Conservation (phyloP, 1,140 invertebrate genomes). For the Triops longicaudatus region DNA sequence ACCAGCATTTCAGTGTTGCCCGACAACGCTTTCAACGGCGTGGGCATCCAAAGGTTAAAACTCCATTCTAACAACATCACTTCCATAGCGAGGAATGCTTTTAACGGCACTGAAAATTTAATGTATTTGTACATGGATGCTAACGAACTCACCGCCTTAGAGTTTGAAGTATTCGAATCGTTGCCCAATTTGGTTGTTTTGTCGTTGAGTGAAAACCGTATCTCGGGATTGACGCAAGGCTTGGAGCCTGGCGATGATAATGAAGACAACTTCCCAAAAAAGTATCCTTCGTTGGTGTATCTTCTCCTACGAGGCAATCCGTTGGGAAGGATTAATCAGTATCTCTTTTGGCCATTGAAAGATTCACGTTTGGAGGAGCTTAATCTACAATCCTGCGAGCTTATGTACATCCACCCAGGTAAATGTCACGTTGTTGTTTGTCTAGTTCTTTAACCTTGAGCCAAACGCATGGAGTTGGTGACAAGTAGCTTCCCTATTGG, state of each 20-base stretch:
- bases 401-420: constrained; percentile 29
- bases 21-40: not conserved
- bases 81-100: constrained; percentile 17
- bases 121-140: constrained; percentile 21
- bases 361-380: constrained; percentile 25
- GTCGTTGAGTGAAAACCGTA: constrained; percentile 21
- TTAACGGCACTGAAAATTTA: constrained; percentile 21
- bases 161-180: constrained; percentile 20
- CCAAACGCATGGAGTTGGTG: not conserved
- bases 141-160: constrained; percentile 17
- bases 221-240: constrained; percentile 15
- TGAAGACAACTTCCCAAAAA: not conserved
- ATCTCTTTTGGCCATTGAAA: constrained; percentile 21
- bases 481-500: not conserved
- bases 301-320: constrained; percentile 24
- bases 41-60: constrained; percentile 16
- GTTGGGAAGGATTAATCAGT: constrained; percentile 19
- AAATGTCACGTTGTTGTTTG: not conserved
- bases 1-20: constrained; percentile 17
- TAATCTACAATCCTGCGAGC: constrained; percentile 27
- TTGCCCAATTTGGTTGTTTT: constrained; percentile 22
- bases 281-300: constrained; percentile 19
- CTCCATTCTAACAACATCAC: constrained; percentile 17
- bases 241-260: constrained; percentile 12
- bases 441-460: not conserved